A percentile compares a stretch with the other conserved stretches of the same genome.
Conservation (phyloP, 1,140 invertebrate genomes). For the Bombus confusus region DNA sequence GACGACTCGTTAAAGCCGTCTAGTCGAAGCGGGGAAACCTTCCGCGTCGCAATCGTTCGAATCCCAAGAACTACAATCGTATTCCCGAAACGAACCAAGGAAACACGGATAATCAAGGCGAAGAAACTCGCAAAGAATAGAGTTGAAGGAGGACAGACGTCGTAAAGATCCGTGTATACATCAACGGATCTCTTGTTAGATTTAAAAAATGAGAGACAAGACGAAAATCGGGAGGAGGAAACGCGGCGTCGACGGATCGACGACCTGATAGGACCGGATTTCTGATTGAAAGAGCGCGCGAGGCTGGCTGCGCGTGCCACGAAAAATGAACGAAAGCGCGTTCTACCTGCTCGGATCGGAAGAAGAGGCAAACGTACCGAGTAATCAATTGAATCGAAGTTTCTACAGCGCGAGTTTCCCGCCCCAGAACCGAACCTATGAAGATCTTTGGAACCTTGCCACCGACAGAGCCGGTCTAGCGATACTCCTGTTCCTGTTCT, state of each 20-base stretch:
- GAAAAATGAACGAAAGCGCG: slow-evolving; percentile 77
- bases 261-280: slow-evolving; percentile 34
- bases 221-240: slow-evolving; percentile 26
- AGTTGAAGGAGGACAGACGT: too few species aligned
- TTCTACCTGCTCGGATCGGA: slow-evolving; percentile 72
- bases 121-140: neutral
- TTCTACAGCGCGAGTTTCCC: slow-evolving; percentile 65
- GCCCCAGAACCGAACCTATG: slow-evolving; percentile 42
- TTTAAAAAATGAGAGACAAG: slow-evolving; percentile 2
- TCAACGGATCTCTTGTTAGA: neutral
- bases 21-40: too few species aligned
- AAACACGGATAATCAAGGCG: neutral
- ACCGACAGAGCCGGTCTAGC: slow-evolving; percentile 81
- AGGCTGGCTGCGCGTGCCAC: slow-evolving; percentile 9
- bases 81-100: neutral
- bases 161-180: neutral
- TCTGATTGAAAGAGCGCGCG: neutral
- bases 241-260: slow-evolving; percentile 20
- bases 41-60: neutral
- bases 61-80: neutral
- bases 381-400: slow-evolving; percentile 49
- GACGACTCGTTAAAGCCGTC: neutral
- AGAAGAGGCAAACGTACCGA: slow-evolving; percentile 55
- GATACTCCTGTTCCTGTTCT: slow-evolving; percentile 84
- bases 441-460: slow-evolving; percentile 75